These are phyloP conservation scores for Anableps anableps DNA, from an alignment of 2,797 vertebrate species.

Conservation along the genomic window DNA sequence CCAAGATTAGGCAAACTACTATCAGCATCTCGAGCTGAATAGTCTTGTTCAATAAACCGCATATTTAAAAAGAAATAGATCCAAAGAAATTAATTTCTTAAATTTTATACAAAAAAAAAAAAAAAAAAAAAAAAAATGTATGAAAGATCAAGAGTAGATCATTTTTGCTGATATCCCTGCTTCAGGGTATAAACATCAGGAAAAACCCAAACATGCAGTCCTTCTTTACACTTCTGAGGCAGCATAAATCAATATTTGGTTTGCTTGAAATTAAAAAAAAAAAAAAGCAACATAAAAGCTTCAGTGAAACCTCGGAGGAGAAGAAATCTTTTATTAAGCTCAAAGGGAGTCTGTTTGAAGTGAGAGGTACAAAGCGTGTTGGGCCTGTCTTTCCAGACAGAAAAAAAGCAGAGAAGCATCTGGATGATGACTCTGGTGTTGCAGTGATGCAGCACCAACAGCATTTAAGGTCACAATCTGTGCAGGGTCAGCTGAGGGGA, in stretches of 20 bases:
- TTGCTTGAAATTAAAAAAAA: slow-evolving; percentile 29
- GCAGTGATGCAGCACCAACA: slow-evolving; percentile 23
- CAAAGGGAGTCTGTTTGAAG: slow-evolving; percentile 38
- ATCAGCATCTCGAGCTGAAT: not conserved
- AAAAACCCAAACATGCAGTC: slow-evolving; percentile 17
- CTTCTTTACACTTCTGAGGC: slow-evolving; percentile 16
- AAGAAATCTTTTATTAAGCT: slow-evolving; percentile 32
- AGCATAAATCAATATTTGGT: slow-evolving; percentile 33
- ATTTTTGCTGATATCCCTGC: not conserved
- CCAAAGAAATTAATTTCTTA: too few species aligned
- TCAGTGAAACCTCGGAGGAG: slow-evolving; percentile 21
- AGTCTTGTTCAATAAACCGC: not conserved
- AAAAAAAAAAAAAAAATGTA: not conserved
- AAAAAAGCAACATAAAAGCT: slow-evolving; percentile 27
- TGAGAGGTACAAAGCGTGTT: slow-evolving; percentile 12
- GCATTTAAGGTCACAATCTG: slow-evolving; percentile 62
- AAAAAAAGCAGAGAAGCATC: slow-evolving; percentile 25
- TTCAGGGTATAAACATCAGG: not conserved
- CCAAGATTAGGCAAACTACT: not conserved
- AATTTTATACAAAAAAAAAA: not conserved
- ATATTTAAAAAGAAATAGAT: not conserved
- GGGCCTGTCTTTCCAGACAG: slow-evolving; percentile 5
- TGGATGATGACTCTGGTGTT: slow-evolving; percentile 12
- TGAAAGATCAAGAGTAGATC: not conserved
- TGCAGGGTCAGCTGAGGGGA: slow-evolving; percentile 44